Evolutionary conservation across 2,888 invertebrate genomes (phyloP).

Genomic region (Hemithea aestivaria): DNA sequence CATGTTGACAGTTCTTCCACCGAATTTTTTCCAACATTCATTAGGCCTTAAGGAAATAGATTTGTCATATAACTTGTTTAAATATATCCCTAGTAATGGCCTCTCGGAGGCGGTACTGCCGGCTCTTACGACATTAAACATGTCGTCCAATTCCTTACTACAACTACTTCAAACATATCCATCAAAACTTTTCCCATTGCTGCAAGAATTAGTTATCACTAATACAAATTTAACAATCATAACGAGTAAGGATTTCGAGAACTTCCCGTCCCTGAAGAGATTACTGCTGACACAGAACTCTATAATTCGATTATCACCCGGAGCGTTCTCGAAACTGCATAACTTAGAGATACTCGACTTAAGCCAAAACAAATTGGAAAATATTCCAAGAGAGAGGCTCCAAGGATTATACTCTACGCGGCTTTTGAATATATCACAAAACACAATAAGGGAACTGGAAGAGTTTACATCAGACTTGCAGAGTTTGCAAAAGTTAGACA

Average conservation of each 20-base stretch:
- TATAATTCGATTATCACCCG: slow-evolving; percentile 89
- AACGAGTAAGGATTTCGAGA: slow-evolving; percentile 91
- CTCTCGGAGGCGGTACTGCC: slow-evolving; percentile 87
- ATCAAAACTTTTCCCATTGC: slow-evolving; percentile 84
- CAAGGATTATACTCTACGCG: slow-evolving; percentile 86
- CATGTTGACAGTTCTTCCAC: slow-evolving; percentile 85
- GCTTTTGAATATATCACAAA: slow-evolving; percentile 89
- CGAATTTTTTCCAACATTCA: slow-evolving; percentile 89
- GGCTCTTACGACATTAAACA: slow-evolving; percentile 86
- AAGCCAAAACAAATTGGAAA: slow-evolving; percentile 89
- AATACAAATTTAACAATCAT: slow-evolving; percentile 89
- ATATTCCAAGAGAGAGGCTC: slow-evolving; percentile 90
- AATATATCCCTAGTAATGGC: slow-evolving; percentile 87
- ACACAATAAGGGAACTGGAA: slow-evolving; percentile 88
- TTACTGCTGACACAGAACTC: slow-evolving; percentile 86
- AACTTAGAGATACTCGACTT: slow-evolving; percentile 88
- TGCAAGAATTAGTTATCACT: slow-evolving; percentile 90
- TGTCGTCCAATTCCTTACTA: slow-evolving; percentile 89
- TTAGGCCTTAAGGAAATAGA: slow-evolving; percentile 86
- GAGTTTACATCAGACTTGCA: slow-evolving; percentile 89
- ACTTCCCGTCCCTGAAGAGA: slow-evolving; percentile 87
- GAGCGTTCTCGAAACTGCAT: slow-evolving; percentile 88
- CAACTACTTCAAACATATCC: slow-evolving; percentile 86
- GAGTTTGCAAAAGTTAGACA: slow-evolving; percentile 87
- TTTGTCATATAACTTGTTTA: slow-evolving; percentile 87